These are phyloP conservation scores for Monodelphis domestica DNA, from an alignment of 2,797 vertebrate genomes.

Conservation along the genomic window DNA sequence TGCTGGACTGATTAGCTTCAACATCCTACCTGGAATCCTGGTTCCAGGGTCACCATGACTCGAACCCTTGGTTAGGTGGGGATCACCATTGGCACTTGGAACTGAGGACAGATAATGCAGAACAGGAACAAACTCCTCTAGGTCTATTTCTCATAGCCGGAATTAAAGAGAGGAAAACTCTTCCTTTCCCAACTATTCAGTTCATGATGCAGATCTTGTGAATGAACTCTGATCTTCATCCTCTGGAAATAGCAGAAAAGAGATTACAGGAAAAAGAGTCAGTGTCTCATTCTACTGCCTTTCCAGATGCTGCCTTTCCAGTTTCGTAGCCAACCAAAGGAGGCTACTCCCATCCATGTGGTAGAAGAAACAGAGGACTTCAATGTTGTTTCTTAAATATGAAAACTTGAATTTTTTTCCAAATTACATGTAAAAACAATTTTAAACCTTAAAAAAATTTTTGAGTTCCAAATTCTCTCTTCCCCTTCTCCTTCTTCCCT, in stretches of 20 bases:
- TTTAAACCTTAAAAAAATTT: no score
- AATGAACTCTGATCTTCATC: not conserved
- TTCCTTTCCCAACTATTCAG: not conserved
- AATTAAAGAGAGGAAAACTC: not conserved
- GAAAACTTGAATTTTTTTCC: no score
- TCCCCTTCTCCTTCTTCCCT: no score
- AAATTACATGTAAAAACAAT: no score
- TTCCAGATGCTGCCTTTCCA: not conserved
- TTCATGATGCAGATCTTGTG: not conserved
- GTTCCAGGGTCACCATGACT: no score
- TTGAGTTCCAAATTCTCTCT: no score
- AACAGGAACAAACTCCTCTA: not conserved
- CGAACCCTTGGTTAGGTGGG: no score
- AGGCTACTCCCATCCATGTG: not conserved
- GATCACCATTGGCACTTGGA: not conserved
- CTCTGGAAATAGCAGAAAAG: not conserved
- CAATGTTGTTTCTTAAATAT: no score
- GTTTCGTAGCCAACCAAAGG: not conserved
- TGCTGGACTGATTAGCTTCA: no score
- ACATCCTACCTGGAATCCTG: no score
- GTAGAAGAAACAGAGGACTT: not conserved
- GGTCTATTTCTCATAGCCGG: not conserved
- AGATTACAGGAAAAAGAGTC: not conserved
- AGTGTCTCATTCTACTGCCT: not conserved
- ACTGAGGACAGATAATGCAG: not conserved